Evolutionary conservation across 2,113 vertebrate genomes (phyloP), one percentile per base, ranked within the genome.

Genomic region (Serinus canaria): DNA sequence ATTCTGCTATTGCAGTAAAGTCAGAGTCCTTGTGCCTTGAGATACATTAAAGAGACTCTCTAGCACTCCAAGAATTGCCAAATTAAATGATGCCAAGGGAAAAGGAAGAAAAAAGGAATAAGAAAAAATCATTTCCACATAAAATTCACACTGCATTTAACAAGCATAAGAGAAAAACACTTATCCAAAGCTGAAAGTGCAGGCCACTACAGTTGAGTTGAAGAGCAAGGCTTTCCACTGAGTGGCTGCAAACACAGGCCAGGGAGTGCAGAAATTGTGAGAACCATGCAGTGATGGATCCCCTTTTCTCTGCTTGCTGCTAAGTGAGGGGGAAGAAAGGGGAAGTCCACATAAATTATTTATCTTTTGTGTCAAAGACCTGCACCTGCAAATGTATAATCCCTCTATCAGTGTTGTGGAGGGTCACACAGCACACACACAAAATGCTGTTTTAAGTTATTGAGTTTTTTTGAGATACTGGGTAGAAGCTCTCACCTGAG

Each of bases 111-210:
- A 87, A 89, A 82, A 76, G 25, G 75, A 84, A 27, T 39, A 84
- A 83, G 56, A 89, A 89, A 92, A 91, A 93, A 47, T 1, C 76
- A 64, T 68, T 95, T 96, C 31, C 73, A 90, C 56, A 3, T 82
- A 81, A 68, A 93, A 93, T 92, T 88, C 64, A 87, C 83, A 84
- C 60, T 5, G 5, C 83, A 74, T 95, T 96, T 95, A 96, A 87
- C 90, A 93, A 92, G 76, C n/a, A 81, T 87, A 94, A 94, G 66
- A 89, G 77, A 92, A 91, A 87, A 94, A 70, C 84, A 83, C 81
- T 92, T 76, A 83, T 5, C 55, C 37, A 73, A 59, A 93, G 83
- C 52, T 83, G 83, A 82, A 88, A 90, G 69, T 47, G 18, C 37
- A 64, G 73, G 86, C 83, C 90, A 80, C 52, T 67, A 52, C 28